phyloP scores from a whole-genome alignment of 2,113 vertebrate genomes.

The Planiliza haematocheilus region DNA sequence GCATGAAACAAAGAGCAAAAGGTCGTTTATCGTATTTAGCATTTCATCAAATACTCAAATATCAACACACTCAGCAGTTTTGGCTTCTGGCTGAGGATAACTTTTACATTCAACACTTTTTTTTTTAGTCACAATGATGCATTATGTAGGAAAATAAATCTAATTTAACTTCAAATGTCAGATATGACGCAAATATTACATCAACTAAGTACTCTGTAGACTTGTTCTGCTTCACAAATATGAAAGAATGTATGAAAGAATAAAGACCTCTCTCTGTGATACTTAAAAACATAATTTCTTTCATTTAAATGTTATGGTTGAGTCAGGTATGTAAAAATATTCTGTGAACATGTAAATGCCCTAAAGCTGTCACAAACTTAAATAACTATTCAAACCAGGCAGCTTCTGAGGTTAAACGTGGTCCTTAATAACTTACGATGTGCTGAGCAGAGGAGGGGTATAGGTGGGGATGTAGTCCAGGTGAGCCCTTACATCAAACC shows the following conservation, averaged over 20 bases:
- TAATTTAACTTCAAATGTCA: too few species aligned
- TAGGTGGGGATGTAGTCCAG: constrained; percentile 94
- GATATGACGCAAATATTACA: too few species aligned
- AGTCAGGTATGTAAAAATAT: not conserved
- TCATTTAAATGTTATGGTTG: not conserved
- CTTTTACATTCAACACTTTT: not conserved
- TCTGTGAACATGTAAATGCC: not conserved
- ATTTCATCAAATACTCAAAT: not conserved
- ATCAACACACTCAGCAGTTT: not conserved
- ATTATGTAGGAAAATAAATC: not conserved
- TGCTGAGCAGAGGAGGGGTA: constrained; percentile 89
- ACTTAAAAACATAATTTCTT: too few species aligned
- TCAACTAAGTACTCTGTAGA: too few species aligned
- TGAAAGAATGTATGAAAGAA: too few species aligned
- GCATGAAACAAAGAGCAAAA: constrained; percentile 29
- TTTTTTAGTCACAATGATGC: not conserved
- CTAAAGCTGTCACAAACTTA: not conserved
- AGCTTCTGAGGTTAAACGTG: not conserved
- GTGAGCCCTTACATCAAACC: constrained; percentile 95
- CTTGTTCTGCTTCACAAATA: too few species aligned
- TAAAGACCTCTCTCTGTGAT: too few species aligned
- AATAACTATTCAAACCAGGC: not conserved
- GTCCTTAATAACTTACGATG: constrained; percentile 83
- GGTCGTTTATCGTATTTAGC: constrained; percentile 8
- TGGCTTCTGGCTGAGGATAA: not conserved